phyloP scores from a whole-genome alignment of 2,113 vertebrate species.

The Muntiacus muntjak region DNA sequence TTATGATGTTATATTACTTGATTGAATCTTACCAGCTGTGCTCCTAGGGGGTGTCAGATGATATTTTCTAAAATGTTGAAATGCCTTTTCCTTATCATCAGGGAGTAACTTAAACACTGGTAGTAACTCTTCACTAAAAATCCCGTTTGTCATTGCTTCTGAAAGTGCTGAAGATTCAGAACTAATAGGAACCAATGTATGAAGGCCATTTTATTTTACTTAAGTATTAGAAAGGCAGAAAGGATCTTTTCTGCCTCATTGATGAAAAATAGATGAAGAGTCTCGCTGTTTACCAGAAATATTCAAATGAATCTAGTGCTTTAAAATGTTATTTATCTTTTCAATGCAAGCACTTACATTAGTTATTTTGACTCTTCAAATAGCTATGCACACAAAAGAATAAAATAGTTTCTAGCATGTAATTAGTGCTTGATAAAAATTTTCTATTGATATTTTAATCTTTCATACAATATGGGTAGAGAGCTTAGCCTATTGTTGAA shows the following conservation, averaged over 20 bases:
- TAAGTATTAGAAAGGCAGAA: neutral
- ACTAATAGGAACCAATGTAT: neutral
- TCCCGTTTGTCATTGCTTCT: neutral
- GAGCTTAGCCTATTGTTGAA: neutral
- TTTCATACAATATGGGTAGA: neutral
- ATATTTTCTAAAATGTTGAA: neutral
- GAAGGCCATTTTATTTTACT: neutral
- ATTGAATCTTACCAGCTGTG: neutral
- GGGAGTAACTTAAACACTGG: neutral
- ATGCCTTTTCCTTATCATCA: neutral
- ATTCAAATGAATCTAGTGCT: neutral
- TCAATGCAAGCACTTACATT: neutral
- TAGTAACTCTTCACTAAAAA: neutral
- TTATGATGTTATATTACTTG: neutral
- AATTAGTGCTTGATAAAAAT: neutral
- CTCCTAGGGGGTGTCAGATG: neutral
- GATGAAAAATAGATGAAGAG: neutral
- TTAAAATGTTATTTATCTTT: slow-evolving; percentile 32
- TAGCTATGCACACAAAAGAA: neutral
- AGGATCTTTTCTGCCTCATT: neutral
- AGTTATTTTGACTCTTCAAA: neutral
- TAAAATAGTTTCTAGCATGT: neutral
- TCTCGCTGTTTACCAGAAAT: neutral
- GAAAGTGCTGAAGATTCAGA: neutral
- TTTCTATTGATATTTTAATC: neutral